phyloP scores from a whole-genome alignment of 2,888 invertebrate genomes.

The Hoplodrina ambigua region DNA sequence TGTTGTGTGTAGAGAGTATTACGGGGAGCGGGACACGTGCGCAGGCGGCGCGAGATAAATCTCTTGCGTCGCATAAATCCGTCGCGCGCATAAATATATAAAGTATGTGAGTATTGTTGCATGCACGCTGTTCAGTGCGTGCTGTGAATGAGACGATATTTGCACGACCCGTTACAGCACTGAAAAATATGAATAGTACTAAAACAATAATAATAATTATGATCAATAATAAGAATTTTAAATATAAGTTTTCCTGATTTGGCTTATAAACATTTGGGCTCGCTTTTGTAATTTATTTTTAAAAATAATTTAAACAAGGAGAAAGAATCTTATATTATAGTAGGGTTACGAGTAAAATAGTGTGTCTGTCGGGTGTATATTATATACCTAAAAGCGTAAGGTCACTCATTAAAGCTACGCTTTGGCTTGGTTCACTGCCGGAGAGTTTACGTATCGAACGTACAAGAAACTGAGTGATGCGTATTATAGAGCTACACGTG shows the following conservation, averaged over 20 bases:
- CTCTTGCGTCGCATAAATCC: constrained; percentile 69
- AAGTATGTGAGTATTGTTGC: constrained; percentile 61
- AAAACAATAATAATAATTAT: not conserved
- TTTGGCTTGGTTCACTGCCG: not conserved
- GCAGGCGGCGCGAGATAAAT: constrained; percentile 70
- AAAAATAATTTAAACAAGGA: too few relatives aligned
- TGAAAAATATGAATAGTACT: not conserved
- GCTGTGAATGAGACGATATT: constrained; percentile 64
- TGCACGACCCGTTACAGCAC: not conserved
- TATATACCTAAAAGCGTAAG: too few relatives aligned
- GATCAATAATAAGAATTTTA: too few relatives aligned
- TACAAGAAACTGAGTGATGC: constrained; percentile 27
- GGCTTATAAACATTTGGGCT: too few relatives aligned
- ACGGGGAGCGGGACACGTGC: constrained; percentile 56
- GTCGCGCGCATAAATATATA: constrained; percentile 62
- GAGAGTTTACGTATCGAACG: not conserved
- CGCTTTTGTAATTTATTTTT: too few relatives aligned
- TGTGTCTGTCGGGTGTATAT: not conserved
- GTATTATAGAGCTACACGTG: not conserved
- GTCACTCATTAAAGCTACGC: too few relatives aligned
- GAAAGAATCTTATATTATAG: too few relatives aligned
- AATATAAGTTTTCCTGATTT: too few relatives aligned
- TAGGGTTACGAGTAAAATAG: too few relatives aligned
- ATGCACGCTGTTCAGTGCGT: constrained; percentile 51
- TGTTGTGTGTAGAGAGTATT: constrained; percentile 21